A percentile compares a stretch with the other conserved stretches of the same genome.
phyloP scores from a whole-genome alignment of 2,797 vertebrate genomes.

The Oryzias dopingdopingensis region DNA sequence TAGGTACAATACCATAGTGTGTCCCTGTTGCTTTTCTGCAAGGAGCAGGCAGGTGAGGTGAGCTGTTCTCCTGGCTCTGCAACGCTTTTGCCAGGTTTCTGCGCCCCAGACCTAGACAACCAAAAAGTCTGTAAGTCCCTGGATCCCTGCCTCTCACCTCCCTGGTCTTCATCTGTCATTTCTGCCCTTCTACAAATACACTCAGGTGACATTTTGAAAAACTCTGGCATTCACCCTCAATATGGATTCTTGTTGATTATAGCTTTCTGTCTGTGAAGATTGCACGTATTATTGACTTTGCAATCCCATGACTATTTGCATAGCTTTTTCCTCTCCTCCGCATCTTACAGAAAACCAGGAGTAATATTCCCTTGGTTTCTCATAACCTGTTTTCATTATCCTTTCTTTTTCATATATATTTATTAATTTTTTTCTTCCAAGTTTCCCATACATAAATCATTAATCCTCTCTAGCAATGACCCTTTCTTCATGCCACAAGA shows the following conservation, averaged over 20 bases:
- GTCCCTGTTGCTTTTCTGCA: slow-evolving; percentile 61
- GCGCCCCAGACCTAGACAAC: slow-evolving; percentile 73
- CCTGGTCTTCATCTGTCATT: slow-evolving; percentile 78
- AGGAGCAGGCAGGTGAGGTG: slow-evolving; percentile 57
- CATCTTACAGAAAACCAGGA: slow-evolving; percentile 56
- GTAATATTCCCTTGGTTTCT: slow-evolving; percentile 63
- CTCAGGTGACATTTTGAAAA: slow-evolving; percentile 82
- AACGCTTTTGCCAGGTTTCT: slow-evolving; percentile 63
- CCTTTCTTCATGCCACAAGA: slow-evolving; percentile 71
- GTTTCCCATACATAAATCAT: slow-evolving; percentile 7
- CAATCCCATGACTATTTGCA: slow-evolving; percentile 80
- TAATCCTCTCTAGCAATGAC: slow-evolving; percentile 57
- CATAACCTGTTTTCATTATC: slow-evolving; percentile 66
- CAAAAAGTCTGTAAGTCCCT: slow-evolving; percentile 61
- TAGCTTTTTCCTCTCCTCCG: slow-evolving; percentile 65
- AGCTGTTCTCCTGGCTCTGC: slow-evolving; percentile 53
- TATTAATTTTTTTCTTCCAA: not conserved
- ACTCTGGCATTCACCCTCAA: slow-evolving; percentile 80
- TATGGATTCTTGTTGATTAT: slow-evolving; percentile 84
- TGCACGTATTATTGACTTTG: slow-evolving; percentile 80
- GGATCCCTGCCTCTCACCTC: slow-evolving; percentile 65
- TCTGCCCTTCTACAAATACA: slow-evolving; percentile 81
- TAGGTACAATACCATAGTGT: slow-evolving; percentile 49
- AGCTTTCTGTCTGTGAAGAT: slow-evolving; percentile 77
- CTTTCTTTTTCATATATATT: slow-evolving; percentile 34